Conservation (phyloP, 2,797 vertebrate species). For the Fratercula arctica region DNA sequence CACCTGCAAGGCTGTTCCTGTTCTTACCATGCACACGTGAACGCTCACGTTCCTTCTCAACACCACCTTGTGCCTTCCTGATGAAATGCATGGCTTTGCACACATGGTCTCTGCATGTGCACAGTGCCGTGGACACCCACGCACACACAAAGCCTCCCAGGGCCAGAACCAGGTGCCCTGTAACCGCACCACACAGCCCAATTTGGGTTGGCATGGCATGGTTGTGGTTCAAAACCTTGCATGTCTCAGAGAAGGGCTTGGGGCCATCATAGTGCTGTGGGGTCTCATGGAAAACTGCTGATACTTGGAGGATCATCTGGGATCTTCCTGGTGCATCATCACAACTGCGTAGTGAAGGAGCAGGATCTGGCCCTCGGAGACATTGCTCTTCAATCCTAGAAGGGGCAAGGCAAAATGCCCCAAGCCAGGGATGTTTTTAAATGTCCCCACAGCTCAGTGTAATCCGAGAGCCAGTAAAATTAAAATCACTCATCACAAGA, state of each 20-base stretch:
- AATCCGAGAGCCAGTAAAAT: slow-evolving; percentile 1
- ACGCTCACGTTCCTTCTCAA: background rate
- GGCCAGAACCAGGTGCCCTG: background rate
- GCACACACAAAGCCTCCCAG: no score
- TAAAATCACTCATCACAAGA: background rate
- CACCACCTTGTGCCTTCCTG: background rate
- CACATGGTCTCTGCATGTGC: rapidly evolving
- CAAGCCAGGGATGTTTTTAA: background rate
- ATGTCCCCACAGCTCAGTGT: background rate
- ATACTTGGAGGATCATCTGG: background rate
- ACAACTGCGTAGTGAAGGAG: background rate
- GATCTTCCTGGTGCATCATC: background rate
- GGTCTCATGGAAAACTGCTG: background rate
- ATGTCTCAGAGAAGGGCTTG: background rate
- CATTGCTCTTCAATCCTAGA: background rate
- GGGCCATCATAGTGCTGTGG: rapidly evolving
- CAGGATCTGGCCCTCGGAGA: rapidly evolving
- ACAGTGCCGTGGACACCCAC: no score
- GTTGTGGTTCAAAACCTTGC: background rate
- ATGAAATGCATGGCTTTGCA: background rate
- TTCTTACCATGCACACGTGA: rapidly evolving
- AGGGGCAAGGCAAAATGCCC: background rate
- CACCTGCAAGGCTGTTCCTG: background rate
- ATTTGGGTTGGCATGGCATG: rapidly evolving
- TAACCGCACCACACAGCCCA: background rate